These are phyloP conservation scores for Diorhabda elongata DNA, from an alignment of 1,140 invertebrate species.

Conservation along the genomic window DNA sequence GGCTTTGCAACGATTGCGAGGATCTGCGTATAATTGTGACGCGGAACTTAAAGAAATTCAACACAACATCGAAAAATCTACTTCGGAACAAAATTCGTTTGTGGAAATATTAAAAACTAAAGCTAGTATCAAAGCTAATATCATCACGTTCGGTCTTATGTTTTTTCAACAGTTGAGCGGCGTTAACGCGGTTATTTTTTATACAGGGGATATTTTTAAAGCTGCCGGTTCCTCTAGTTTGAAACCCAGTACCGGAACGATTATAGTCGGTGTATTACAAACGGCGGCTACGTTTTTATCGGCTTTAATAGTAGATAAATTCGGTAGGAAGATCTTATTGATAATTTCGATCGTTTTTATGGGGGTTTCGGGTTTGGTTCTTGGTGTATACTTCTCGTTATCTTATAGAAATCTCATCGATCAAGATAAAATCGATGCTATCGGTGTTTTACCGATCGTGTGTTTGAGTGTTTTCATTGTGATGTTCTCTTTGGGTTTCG, in stretches of 20 bases:
- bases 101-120: constrained; percentile 48
- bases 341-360: constrained; percentile 63
- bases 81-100: constrained; percentile 40
- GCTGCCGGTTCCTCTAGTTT: constrained; percentile 42
- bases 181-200: constrained; percentile 60
- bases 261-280: constrained; percentile 73
- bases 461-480: constrained; percentile 73
- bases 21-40: constrained; percentile 60
- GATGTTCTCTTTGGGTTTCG: constrained; percentile 75
- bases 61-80: constrained; percentile 41
- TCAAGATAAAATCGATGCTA: constrained; percentile 23
- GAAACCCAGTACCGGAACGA: constrained; percentile 56
- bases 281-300: constrained; percentile 64
- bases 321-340: constrained; percentile 67
- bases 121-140: constrained; percentile 51
- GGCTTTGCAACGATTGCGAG: constrained; percentile 65
- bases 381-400: constrained; percentile 63
- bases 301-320: constrained; percentile 61
- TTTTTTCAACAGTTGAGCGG: constrained; percentile 65
- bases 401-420: constrained; percentile 44
- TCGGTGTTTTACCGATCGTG: constrained; percentile 64
- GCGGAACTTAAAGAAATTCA: constrained; percentile 54
- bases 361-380: constrained; percentile 58
- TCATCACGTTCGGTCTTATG: constrained; percentile 61
- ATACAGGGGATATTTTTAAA: constrained; percentile 51